A percentile compares a stretch with the other conserved stretches of the same genome.
Evolutionary conservation across 2,888 invertebrate species (phyloP).

Genomic region (Eucriotettix oculatus): DNA sequence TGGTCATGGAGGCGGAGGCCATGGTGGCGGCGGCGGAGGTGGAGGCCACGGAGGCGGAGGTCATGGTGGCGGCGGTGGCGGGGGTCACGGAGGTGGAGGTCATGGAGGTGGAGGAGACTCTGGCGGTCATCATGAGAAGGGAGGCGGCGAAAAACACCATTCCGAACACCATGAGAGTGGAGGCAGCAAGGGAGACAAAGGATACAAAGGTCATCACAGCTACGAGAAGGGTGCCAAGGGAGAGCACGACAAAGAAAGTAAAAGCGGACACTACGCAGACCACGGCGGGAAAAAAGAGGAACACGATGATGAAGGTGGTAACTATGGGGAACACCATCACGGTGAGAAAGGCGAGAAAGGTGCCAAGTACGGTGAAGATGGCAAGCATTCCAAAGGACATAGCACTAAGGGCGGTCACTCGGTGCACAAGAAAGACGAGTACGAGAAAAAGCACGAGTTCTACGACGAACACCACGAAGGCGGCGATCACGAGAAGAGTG

Average conservation of each 20-base stretch:
- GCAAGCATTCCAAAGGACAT: conserved; percentile 54
- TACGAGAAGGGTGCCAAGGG: conserved; percentile 46
- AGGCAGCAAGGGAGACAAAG: conserved; percentile 45
- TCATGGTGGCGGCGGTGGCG: conserved; percentile 3
- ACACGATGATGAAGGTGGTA: conserved; percentile 1
- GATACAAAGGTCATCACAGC: conserved; percentile 44
- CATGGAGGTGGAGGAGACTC: neutral
- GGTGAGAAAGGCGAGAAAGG: conserved; percentile 50
- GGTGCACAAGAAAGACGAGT: conserved; percentile 58
- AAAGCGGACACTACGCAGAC: conserved; percentile 45
- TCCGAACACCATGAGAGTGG: conserved; percentile 36
- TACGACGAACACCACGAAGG: conserved; percentile 58
- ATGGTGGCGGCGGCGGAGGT: conserved; percentile 12
- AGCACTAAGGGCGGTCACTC: conserved; percentile 59
- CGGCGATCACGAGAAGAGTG: conserved; percentile 45
- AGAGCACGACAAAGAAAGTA: conserved; percentile 48
- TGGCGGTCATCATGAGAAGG: conserved; percentile 21
- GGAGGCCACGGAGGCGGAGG: conserved; percentile 2
- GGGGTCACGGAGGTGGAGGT: neutral
- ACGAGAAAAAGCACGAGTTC: conserved; percentile 57
- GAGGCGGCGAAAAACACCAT: conserved; percentile 37
- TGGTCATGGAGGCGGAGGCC: conserved; percentile 1
- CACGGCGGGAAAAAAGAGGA: conserved; percentile 39
- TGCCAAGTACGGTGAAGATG: conserved; percentile 36
- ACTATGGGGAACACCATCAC: conserved; percentile 34